Conservation (phyloP, 1,140 invertebrate species). For the Drosophila subpulchrella region DNA sequence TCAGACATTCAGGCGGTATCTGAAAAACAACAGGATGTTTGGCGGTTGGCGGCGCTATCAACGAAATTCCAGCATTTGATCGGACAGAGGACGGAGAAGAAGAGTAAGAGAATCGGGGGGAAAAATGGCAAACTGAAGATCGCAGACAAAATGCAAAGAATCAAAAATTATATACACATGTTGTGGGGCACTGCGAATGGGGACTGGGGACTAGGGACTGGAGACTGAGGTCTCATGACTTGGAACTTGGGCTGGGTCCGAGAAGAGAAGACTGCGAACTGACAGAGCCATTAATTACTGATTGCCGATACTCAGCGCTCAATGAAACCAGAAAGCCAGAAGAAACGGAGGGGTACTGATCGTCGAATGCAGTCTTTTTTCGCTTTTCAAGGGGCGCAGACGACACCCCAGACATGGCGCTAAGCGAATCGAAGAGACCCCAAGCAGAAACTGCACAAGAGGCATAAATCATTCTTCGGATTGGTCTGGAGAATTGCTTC, state of each 20-base stretch:
- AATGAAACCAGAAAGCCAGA: constrained; percentile 50
- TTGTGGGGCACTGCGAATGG: constrained; percentile 21
- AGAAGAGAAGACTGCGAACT: constrained; percentile 28
- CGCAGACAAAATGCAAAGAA: constrained; percentile 79
- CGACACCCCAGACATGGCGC: constrained; percentile 67
- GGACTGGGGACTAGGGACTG: background rate
- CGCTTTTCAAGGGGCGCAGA: constrained; percentile 7
- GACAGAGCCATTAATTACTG: constrained; percentile 81
- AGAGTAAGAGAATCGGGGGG: constrained; percentile 2
- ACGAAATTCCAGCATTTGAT: constrained; percentile 80
- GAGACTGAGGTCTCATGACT: background rate
- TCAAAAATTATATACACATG: constrained; percentile 67
- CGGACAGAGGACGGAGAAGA: constrained; percentile 24
- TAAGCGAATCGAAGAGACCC: constrained; percentile 64
- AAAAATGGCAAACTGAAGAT: constrained; percentile 42
- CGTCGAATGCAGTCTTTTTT: constrained; percentile 14
- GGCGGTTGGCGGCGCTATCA: constrained; percentile 76
- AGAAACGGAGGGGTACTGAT: constrained; percentile 1
- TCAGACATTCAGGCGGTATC: constrained; percentile 26
- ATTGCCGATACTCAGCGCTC: constrained; percentile 72
- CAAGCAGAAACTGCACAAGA: constrained; percentile 29
- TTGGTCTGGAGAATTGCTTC: constrained; percentile 11
- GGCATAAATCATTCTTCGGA: constrained; percentile 64
- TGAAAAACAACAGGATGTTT: constrained; percentile 71
- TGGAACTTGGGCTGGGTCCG: constrained; percentile 1